These are phyloP conservation scores for Ditula angustiorana DNA, from an alignment of 2,888 invertebrate species.

Conservation along the genomic window DNA sequence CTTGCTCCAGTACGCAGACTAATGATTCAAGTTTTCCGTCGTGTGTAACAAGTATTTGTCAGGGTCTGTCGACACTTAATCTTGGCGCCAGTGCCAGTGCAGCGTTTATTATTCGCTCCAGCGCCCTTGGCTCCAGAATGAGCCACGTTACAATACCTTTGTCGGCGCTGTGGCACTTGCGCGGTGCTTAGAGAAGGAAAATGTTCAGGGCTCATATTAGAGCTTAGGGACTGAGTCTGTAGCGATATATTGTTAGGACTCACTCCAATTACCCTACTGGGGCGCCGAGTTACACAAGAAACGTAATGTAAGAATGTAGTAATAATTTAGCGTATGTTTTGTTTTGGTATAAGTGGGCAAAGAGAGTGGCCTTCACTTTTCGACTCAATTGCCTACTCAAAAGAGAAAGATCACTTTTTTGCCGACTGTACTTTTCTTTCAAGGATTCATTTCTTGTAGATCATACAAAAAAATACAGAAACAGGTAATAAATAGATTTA, in stretches of 20 bases:
- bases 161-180: not conserved
- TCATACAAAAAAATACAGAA: no score
- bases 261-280: constrained; percentile 19
- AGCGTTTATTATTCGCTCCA: constrained; percentile 23
- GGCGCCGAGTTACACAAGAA: constrained; percentile 1
- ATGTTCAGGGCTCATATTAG: constrained; percentile 16
- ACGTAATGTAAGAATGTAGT: not conserved
- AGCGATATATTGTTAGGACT: constrained; percentile 26
- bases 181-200: not conserved
- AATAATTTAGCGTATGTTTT: not conserved
- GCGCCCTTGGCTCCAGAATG: constrained; percentile 3
- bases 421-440: no score
- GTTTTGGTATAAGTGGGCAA: no score
- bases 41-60: constrained; percentile 61
- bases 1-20: constrained; percentile 47
- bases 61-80: constrained; percentile 62
- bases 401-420: no score
- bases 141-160: not conserved
- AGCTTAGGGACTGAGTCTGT: constrained; percentile 3
- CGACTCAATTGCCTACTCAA: no score
- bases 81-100: constrained; percentile 43
- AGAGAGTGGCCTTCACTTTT: no score
- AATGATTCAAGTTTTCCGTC: constrained; percentile 62
- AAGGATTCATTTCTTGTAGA: no score
- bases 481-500: no score